phyloP scores from a whole-genome alignment of 2,113 vertebrate species.

The Panurus biarmicus region DNA sequence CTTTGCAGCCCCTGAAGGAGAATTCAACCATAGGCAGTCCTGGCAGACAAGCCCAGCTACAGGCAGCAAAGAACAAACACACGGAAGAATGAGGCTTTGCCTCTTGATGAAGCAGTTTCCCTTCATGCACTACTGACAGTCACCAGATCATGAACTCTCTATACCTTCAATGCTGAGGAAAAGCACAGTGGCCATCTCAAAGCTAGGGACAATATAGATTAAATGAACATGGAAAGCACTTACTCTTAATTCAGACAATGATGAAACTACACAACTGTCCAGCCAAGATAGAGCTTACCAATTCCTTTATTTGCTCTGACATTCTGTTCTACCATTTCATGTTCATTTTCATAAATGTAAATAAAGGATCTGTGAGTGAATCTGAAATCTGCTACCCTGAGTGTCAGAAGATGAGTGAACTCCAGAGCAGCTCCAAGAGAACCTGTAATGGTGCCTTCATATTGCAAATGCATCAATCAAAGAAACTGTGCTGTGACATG shows the following conservation, averaged over 20 bases:
- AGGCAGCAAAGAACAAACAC: neutral
- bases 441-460: neutral
- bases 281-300: neutral
- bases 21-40: neutral
- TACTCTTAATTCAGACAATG: neutral
- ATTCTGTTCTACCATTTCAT: neutral
- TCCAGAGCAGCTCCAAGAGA: neutral
- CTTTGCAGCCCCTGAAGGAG: neutral
- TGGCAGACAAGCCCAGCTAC: neutral
- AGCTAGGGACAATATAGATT: neutral
- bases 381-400: neutral
- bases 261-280: neutral
- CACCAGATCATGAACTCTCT: neutral
- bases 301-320: neutral
- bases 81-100: neutral
- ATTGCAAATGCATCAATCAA: neutral
- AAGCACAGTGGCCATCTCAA: neutral
- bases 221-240: neutral
- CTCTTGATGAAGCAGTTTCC: neutral
- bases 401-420: neutral
- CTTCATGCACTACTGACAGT: neutral
- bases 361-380: neutral
- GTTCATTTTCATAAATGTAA: neutral
- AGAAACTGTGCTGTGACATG: neutral
- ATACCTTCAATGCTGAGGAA: neutral